Base-by-base conservation (phyloP, 2,797 vertebrate genomes). In the Hirundo rustica region DNA sequence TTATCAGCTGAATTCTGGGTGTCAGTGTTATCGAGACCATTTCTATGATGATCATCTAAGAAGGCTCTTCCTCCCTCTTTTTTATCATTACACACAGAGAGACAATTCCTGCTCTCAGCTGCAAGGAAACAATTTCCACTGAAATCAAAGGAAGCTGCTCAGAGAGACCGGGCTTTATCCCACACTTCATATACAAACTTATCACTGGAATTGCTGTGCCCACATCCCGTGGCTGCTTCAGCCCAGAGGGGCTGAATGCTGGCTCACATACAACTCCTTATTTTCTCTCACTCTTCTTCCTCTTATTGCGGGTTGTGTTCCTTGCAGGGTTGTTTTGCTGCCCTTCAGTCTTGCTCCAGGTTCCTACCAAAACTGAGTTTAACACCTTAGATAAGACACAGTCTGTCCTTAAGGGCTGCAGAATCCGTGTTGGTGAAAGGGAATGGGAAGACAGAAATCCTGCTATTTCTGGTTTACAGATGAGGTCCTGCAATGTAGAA, bases 21-120 rank as follows among this genome's bases (percentile, higher is more conserved):
- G 17, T 38, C 1, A 1, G 61, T 82, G 83, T 81, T 88, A 77
- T 66, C 75, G 64, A 45, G 81, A 61, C 61, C 0, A 20, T 65
- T 92, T 89, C 29, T 64, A 55, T 83, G 48, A 32, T 73, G 32
- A 12, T 57, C 67, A 14, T 71, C 38, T 55, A 21, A 67, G 72
- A 75, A 36, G 17, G 47, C 32, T 83, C 34, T 81, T 96, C 55
- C 78, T 79, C 27, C 55, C 75, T 79, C 20, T 67, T 85, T 78
- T 50, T 71, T 87, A 73, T 70, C 9, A 16, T 77, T 36, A 11
- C 32, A 61, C 27, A 34, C 1, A 75, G n/a, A 58, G 32, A 47
- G 47, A 57, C 48, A 82, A 81, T 58, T 73, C 30, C 47, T 68
- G 53, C 34, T 58, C 16, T 84, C 65, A 62, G 16, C 79, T 54